Evolutionary conservation across 2,888 invertebrate species (phyloP).

Genomic region (Callinectes sapidus): DNA sequence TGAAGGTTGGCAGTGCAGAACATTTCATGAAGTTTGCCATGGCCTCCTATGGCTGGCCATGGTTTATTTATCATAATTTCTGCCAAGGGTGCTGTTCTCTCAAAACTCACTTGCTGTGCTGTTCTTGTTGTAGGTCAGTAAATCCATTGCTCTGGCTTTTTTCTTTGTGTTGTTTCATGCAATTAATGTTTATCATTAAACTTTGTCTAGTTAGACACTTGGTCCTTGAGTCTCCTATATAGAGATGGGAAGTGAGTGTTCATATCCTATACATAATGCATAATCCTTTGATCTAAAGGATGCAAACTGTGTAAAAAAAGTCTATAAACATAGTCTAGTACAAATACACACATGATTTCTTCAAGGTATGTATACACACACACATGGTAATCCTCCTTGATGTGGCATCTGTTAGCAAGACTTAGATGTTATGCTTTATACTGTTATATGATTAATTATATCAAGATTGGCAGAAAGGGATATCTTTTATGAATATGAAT

Average conservation of each 20-base stretch:
- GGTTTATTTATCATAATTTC: conserved; percentile 86
- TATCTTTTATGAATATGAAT: not conserved
- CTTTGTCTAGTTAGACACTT: not conserved
- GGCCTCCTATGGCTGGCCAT: conserved; percentile 92
- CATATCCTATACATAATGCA: too few relatives aligned
- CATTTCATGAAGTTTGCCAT: conserved; percentile 88
- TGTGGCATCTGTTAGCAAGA: not conserved
- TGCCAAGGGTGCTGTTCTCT: conserved; percentile 86
- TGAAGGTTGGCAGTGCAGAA: conserved; percentile 85
- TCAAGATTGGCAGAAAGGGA: not conserved
- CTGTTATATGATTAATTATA: not conserved
- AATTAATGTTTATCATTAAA: not conserved
- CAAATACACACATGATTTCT: too few relatives aligned
- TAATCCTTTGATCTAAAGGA: too few relatives aligned
- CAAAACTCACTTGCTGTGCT: conserved; percentile 83
- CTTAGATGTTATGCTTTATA: too few relatives aligned
- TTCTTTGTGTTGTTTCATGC: not conserved
- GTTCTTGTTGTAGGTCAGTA: conserved; percentile 83
- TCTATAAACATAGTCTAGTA: too few relatives aligned
- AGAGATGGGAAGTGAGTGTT: too few relatives aligned
- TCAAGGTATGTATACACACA: too few relatives aligned
- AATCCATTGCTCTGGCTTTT: conserved; percentile 34
- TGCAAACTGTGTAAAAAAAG: too few relatives aligned
- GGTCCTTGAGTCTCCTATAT: too few relatives aligned
- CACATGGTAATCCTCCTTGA: too few relatives aligned